phyloP scores from a whole-genome alignment of 2,888 invertebrate genomes.

The Therioaphis trifolii region DNA sequence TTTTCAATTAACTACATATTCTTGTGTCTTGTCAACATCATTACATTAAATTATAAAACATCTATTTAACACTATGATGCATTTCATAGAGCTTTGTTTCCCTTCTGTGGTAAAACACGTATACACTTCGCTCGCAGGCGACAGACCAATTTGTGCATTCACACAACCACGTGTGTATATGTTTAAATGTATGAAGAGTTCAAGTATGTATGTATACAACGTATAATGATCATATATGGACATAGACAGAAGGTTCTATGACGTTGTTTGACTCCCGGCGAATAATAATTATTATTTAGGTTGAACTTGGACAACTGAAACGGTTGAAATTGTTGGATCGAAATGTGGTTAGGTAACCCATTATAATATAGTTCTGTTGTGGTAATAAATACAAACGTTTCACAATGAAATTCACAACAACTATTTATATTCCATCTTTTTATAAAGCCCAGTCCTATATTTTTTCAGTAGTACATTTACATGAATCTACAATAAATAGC shows the following conservation, averaged over 20 bases:
- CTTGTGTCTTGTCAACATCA: too few species aligned
- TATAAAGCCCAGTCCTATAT: too few species aligned
- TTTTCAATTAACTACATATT: too few species aligned
- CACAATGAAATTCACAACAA: not conserved
- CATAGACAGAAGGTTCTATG: slow-evolving; percentile 9
- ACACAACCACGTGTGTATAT: not conserved
- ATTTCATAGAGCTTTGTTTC: not conserved
- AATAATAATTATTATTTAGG: slow-evolving; percentile 29
- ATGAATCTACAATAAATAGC: too few species aligned
- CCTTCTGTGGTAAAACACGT: not conserved
- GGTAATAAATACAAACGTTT: not conserved
- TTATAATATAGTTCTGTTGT: not conserved
- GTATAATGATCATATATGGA: slow-evolving; percentile 1
- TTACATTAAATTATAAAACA: not conserved
- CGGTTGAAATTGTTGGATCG: not conserved
- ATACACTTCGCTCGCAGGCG: too few species aligned
- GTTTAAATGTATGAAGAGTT: not conserved
- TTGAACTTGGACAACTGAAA: not conserved
- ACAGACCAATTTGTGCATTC: not conserved
- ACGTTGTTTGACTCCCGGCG: slow-evolving; percentile 17
- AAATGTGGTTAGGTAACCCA: not conserved
- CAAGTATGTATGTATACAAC: not conserved
- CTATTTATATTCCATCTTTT: too few species aligned
- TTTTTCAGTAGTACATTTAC: too few species aligned
- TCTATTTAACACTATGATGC: not conserved